Base-by-base conservation (phyloP, 1,140 invertebrate genomes). In the Reticulitermes speratus region DNA sequence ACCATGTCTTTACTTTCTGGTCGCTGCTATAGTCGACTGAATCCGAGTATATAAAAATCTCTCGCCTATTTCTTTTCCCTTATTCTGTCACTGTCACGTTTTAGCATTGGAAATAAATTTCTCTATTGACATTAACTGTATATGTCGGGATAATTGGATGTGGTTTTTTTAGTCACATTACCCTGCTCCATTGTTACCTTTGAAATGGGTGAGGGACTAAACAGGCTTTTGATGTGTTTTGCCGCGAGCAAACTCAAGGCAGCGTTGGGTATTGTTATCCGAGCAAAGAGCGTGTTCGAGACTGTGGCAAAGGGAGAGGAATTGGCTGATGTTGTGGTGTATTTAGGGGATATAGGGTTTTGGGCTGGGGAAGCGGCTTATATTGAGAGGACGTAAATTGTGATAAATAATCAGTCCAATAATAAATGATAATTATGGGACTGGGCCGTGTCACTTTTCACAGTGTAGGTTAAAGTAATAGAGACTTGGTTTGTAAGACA, bases 21-120 rank as follows among this genome's bases (percentile, higher is more conserved):
- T 38, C 38, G 38, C 5, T 38, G 5, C 38, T 38, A 38, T 5
- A 38, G 38, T 38, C 38, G 38, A 38, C 38, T 38, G 38, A 38
- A 38, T 2, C 38, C 38, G 38, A 38, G 5, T 38, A 38, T 38
- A 38, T 5, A 38, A 38, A 38, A 38, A 38, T 2, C 2, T n/a
- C 2, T 38, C 38, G 38, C 38, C 38, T 38, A 38, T 38, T 38
- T 38, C 38, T 38, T 38, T 38, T 38, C 38, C 5, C 38, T 38
- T 38, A 38, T 38, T 38, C 38, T 38, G 38, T 38, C 38, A 38
- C 38, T 38, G 38, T 38, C 38, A 38, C 5, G 5, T 48, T 48
- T 48, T 23, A 21, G 59, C 21, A 65, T 65, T 65, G 59, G 59
- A 19, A 65, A 65, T 65, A 65, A 0, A 25, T 65, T 89, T 92